A percentile compares a stretch with the other conserved stretches of the same genome.
Evolutionary conservation across 2,797 vertebrate genomes (phyloP).

Genomic region (Muscicapa striata): DNA sequence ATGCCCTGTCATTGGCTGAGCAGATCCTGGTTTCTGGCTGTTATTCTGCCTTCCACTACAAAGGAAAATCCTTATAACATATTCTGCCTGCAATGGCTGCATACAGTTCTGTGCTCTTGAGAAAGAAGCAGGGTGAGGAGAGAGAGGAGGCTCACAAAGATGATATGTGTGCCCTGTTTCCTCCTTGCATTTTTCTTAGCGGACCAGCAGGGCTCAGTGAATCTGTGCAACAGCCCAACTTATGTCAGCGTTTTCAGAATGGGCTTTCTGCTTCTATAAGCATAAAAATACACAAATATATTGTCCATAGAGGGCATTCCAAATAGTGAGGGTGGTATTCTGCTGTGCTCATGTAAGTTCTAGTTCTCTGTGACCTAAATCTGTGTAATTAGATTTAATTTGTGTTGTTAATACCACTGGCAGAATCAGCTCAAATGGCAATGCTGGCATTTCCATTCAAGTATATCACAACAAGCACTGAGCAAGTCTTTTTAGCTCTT

Average conservation of each 20-base stretch:
- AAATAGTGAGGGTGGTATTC: neutral
- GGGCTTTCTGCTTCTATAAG: neutral
- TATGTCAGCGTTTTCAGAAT: neutral
- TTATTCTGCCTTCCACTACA: neutral
- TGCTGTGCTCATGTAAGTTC: neutral
- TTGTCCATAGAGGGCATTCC: neutral
- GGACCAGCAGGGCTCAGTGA: neutral
- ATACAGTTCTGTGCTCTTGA: neutral
- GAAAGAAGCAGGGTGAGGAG: neutral
- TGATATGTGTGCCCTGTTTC: neutral
- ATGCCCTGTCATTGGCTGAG: neutral
- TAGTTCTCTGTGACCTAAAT: neutral
- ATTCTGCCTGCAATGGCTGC: neutral
- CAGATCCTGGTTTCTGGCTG: neutral
- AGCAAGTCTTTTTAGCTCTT: neutral
- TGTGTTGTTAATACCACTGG: neutral
- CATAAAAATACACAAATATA: neutral
- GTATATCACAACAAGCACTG: accelerated
- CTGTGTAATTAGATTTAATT: neutral
- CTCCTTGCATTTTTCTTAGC: neutral
- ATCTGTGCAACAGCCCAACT: neutral
- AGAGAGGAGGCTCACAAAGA: neutral
- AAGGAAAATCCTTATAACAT: neutral
- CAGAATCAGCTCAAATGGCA: neutral
- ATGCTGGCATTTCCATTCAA: neutral